Base-by-base conservation (phyloP, 1,140 invertebrate genomes). In the Ylistrum balloti region DNA sequence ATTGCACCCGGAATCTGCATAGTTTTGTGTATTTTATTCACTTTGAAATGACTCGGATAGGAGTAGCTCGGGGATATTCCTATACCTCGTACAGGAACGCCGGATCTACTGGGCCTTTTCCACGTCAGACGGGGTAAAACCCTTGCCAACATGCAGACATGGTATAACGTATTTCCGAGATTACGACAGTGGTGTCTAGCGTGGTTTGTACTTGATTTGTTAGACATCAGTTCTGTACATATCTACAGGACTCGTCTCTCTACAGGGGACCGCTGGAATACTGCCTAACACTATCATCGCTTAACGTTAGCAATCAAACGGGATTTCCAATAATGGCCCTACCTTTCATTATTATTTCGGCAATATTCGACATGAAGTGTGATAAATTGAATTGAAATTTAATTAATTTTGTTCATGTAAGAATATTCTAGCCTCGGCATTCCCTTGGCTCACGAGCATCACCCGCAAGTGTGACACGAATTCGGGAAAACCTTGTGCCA, bases 361-460 rank as follows among this genome's bases (percentile, higher is more conserved):
- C 56, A 28, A 74, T 28, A 74, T 74, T 74, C 56, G n/a, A 1
- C 56, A 9, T 74, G 56, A 74, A 28, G 22, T 74, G 56, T 74
- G 56, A 74, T 74, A 74, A 74, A 74, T 74, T 74, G 56, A 74
- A 74, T 74, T 74, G 56, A 74, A 74, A 74, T 74, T 74, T 74
- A 74, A 74, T 74, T 74, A 74, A 74, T 74, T 74, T 74, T 28
- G 56, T 74, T 74, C n/a, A n/a, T n/a, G 22, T 74, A 28, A n/a
- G 17, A 74, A 74, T 28, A 56, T 56, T 56, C 45, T 56, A 56
- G 45, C n/a, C 56, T 28, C 17, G 56, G 56, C 11, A 28, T 11
- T 74, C 56, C 56, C 22, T 74, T 28, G 56, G 56, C 56, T 74
- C 56, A 1, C 5, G 0, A 74, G 56, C 56, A 28, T n/a, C 56